Evolutionary conservation across 2,113 vertebrate species (phyloP).

Genomic region (Anthoscopus minutus): DNA sequence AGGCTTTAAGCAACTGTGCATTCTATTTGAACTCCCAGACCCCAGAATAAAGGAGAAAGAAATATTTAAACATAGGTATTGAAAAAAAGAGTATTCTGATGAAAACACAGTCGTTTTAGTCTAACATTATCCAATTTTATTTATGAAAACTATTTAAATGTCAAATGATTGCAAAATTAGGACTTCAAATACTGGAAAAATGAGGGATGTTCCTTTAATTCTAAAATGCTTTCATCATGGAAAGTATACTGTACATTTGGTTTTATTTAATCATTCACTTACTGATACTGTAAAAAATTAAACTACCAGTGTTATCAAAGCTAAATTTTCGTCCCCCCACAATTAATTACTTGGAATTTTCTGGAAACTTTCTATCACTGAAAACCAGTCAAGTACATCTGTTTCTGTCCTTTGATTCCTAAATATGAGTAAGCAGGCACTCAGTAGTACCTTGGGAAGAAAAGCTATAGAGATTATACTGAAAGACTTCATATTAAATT

Average conservation of each 20-base stretch:
- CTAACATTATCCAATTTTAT: background rate
- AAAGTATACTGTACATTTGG: background rate
- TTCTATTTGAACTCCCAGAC: background rate
- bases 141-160: background rate
- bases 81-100: background rate
- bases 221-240: background rate
- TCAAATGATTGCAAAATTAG: background rate
- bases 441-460: background rate
- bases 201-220: background rate
- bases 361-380: background rate
- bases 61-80: background rate
- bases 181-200: background rate
- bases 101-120: background rate
- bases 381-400: background rate
- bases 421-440: background rate
- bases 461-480: background rate
- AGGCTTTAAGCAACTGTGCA: background rate
- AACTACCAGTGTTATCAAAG: background rate
- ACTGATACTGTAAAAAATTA: background rate
- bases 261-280: conserved; percentile 4
- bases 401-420: background rate
- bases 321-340: background rate
- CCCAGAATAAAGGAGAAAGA: background rate
- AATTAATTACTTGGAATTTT: background rate
- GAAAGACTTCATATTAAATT: background rate